Evolutionary conservation across 2,888 invertebrate genomes (phyloP), one percentile per base, ranked within the genome.

Genomic region (Orthonevra nobilis): DNA sequence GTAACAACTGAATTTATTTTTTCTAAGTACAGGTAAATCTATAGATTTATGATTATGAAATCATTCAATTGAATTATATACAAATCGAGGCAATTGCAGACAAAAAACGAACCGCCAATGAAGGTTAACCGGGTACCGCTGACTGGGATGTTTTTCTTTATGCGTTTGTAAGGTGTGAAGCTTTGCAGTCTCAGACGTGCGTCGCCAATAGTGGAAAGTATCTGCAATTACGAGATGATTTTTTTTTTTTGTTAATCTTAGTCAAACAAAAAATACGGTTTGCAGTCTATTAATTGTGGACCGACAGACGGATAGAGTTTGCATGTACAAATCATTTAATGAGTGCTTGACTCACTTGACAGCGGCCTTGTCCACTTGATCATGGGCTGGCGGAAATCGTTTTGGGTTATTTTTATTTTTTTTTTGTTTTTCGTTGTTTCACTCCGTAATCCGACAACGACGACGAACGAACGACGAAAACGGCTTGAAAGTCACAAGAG

Each of bases 311-410:
- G 48, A 12, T 19, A 26, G 26, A 15, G 58, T 58, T 58, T 58
- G 68, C 68, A 68, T 68, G 38, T 40, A 68, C 40, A 68, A 68
- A 58, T 58, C 68, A 28, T 48, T 58, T 69, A 50, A 60, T 42
- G 42, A 58, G 58, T 34, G 17, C 28, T 60, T 50, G 60, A 69
- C 58, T 56, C 50, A 60, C 69, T 69, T 60, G 48, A 69, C 58
- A 42, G 58, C 69, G 69, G 58, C 69, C 58, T 69, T 58, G 58
- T 48, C 58, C 50, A 69, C 58, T 60, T 60, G 69, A 69, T 60
- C 42, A 32, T 34, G 69, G 48, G 42, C 40, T 34, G 58, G 50
- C 48, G 58, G 58, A 58, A 58, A 50, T 40, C 12, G 38, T 48
- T 68, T 50, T 32, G 10, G 34, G 34, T 28, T 28, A 3, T 28